These are phyloP conservation scores for Dendrophyllia cribrosa DNA, from an alignment of 64 coral and sea anemone species.

Conservation along the genomic window DNA sequence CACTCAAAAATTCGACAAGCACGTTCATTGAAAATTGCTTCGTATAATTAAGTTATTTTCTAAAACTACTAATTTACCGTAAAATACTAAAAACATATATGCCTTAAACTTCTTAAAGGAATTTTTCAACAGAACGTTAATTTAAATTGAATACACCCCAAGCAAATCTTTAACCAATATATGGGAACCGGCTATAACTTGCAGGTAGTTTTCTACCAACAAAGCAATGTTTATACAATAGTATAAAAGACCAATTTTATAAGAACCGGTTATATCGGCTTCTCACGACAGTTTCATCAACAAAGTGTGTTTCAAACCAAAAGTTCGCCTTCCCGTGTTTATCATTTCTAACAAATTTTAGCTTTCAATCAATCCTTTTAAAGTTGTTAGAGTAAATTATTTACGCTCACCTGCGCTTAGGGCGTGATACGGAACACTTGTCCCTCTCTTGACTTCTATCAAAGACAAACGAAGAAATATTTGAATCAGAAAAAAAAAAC, in stretches of 20 bases:
- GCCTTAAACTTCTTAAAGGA: no score
- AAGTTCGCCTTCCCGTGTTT: background rate
- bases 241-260: background rate
- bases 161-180: background rate
- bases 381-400: conserved; percentile 20
- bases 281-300: no score
- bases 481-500: background rate
- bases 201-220: background rate
- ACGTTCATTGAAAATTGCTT: no score
- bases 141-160: no score
- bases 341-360: background rate
- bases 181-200: background rate
- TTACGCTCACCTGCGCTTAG: conserved; percentile 10
- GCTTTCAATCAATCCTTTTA: background rate
- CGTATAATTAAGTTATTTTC: no score
- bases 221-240: conserved; percentile 5
- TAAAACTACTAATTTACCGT: no score
- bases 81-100: no score
- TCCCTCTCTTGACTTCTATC: conserved; percentile 1
- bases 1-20: no score
- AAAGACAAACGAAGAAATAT: background rate
- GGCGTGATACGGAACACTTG: conserved; percentile 1
- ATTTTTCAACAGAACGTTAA: no score
- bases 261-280: background rate
- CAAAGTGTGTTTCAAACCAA: background rate